Base-by-base conservation (phyloP, 1,140 invertebrate genomes). In the Dysdera silvatica region DNA sequence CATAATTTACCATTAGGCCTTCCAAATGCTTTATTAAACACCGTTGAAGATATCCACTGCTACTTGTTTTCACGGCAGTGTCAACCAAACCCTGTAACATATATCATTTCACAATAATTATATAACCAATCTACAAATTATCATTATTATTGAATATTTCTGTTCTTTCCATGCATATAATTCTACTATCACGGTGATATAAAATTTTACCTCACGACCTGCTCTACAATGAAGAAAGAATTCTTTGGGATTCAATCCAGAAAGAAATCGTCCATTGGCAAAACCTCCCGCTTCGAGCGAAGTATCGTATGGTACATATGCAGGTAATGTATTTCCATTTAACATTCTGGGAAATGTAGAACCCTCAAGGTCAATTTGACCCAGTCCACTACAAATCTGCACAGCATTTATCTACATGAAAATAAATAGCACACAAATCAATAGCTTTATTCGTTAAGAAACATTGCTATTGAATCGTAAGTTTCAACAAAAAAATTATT, bases 171-270 rank as follows among this genome's bases (percentile, higher is more conserved):
- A n/a, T n/a, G n/a, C n/a, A n/a, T n/a, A n/a, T n/a, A n/a, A n/a
- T n/a, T n/a, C n/a, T n/a, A n/a, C n/a, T n/a, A 37, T 37, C 23
- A 57, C 32, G 0, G 14, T 20, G 14, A 16, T 2, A 31, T 35
- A 55, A 45, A 66, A 66, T n/a, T 20, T 67, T 73, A 85, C 86
- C 83, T 99, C 97, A 77, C 97, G 83, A 65, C 97, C 97, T 53
- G 97, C 97, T 95, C 99, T 99, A 74, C 95, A 99, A 82, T 99
- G 95, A 77, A 97, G 98, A 78, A 98, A 99, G 73, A 96, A 98
- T 74, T 99, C 95, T 77, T 96, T 93, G 0, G 95, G 94, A 71
- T 90, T 84, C 66, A 99, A 93, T 55, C 96, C 96, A 0, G 95
- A 98, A 82, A 98, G 87, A 72, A 99, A 99, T 29, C 96, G 80